Conservation (phyloP, 1,140 invertebrate species). For the Brachionus calyciflorus region DNA sequence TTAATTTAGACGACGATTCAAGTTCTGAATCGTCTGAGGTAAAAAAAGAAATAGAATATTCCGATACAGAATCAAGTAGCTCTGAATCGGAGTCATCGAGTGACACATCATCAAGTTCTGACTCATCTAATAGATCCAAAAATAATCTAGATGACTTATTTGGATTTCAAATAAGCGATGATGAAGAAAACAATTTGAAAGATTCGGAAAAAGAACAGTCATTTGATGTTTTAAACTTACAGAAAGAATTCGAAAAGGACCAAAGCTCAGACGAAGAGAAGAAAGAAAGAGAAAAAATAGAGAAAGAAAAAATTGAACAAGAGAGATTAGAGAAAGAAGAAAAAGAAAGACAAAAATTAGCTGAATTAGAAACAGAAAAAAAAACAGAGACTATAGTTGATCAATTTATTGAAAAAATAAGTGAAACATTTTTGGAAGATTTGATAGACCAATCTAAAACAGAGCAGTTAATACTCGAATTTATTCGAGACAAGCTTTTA, state of each 20-base stretch:
- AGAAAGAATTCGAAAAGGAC: neutral
- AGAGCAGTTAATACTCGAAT: neutral
- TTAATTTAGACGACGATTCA: no score
- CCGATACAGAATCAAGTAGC: neutral
- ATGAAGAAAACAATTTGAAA: neutral
- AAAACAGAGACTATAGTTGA: neutral
- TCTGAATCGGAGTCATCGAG: conserved; percentile 4
- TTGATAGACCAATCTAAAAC: neutral
- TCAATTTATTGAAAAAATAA: neutral
- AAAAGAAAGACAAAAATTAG: neutral
- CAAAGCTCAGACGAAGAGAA: neutral
- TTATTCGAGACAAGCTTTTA: conserved; percentile 5
- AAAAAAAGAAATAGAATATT: no score
- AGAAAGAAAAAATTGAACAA: no score
- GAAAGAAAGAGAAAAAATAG: neutral
- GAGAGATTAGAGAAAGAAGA: no score
- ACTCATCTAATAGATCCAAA: neutral
- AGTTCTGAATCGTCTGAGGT: no score
- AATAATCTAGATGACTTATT: neutral
- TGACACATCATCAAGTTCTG: neutral
- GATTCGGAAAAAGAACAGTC: neutral
- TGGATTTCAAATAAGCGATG: neutral
- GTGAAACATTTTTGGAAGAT: neutral
- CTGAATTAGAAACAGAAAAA: neutral
- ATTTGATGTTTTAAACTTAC: neutral